phyloP scores from a whole-genome alignment of 2,888 invertebrate species.

The Drosophila silvestris region DNA sequence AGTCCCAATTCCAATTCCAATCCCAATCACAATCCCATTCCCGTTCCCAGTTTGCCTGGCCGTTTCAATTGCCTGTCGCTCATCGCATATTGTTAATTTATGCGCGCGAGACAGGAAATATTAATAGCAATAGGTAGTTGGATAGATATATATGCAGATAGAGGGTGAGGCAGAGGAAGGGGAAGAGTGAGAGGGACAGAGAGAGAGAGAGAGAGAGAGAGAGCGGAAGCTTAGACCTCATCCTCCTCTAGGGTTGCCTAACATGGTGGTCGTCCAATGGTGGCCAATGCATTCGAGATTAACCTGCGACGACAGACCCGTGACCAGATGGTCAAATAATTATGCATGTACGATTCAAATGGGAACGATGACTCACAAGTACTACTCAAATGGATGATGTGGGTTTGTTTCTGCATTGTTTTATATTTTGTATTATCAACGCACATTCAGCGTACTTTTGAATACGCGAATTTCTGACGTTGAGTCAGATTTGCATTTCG shows the following conservation, averaged over 20 bases:
- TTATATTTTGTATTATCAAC: constrained; percentile 21
- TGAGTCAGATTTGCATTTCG: constrained; percentile 25
- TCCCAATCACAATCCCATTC: not conserved
- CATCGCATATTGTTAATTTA: constrained; percentile 64
- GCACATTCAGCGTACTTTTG: not conserved
- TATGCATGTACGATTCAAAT: constrained; percentile 7
- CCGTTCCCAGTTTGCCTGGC: not conserved
- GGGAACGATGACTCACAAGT: constrained; percentile 42
- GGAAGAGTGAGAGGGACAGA: constrained; percentile 23
- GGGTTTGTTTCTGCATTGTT: constrained; percentile 8
- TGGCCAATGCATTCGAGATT: constrained; percentile 43
- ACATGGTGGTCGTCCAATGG: constrained; percentile 40
- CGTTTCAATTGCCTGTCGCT: constrained; percentile 27
- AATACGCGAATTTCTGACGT: not conserved
- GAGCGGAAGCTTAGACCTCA: constrained; percentile 55
- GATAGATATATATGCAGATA: constrained; percentile 8
- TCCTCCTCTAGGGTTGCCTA: constrained; percentile 10
- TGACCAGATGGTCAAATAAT: constrained; percentile 38
- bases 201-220: constrained; percentile 15
- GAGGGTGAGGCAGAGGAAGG: constrained; percentile 28
- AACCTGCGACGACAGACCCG: constrained; percentile 29
- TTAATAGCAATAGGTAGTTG: constrained; percentile 65
- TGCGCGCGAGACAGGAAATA: constrained; percentile 78
- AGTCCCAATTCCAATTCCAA: not conserved
- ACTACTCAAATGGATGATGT: constrained; percentile 13